Base-by-base conservation (phyloP, 2,888 invertebrate species). In the Cataglyphis cursor region DNA sequence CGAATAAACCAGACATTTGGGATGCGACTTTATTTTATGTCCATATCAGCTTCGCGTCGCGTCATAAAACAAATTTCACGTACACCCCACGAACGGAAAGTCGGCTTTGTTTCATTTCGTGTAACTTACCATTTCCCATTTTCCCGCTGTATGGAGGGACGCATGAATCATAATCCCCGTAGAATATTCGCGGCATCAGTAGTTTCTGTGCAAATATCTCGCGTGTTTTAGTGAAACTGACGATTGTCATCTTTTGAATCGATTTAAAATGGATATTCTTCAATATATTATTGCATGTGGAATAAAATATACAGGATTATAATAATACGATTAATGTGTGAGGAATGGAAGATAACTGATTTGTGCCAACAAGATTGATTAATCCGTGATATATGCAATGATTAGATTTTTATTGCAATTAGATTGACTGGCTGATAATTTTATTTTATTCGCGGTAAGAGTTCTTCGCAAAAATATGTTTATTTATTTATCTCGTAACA, bases 61-160 rank as follows among this genome's bases (percentile, higher is more conserved):
- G 21, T 41, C 68, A 21, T 78, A 70, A 83, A 83, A 68, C 54
- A 78, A 78, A 78, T 83, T 83, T 83, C 28, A 54, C 31, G 64
- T 78, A 44, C 70, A 62, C 44, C 35, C 24, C n/a, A 12, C 41
- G 44, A 74, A 31, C 54, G 38, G 41, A 68, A 44, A 57, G 21
- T 5, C 38, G 28, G 41, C 12, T 68, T 78, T 44, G 31, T 78
- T 78, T 78, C 12, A 41, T 31, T 10, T 41, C 21, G 18, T 41
- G 31, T 57, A 57, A 18, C 8, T 57, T 31, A 9, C n/a, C 9
- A 41, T 35, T 57, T 54, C n/a, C 21, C 54, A 21, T 74, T 65
- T 57, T 10, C 12, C 44, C 48, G 38, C 12, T 38, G 68, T 65
- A 54, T 70, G 65, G 28, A 65, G n/a, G 8, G 28, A 59, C 3